phyloP scores from a whole-genome alignment of 1,140 invertebrate species.

The Sitobion miscanthi region DNA sequence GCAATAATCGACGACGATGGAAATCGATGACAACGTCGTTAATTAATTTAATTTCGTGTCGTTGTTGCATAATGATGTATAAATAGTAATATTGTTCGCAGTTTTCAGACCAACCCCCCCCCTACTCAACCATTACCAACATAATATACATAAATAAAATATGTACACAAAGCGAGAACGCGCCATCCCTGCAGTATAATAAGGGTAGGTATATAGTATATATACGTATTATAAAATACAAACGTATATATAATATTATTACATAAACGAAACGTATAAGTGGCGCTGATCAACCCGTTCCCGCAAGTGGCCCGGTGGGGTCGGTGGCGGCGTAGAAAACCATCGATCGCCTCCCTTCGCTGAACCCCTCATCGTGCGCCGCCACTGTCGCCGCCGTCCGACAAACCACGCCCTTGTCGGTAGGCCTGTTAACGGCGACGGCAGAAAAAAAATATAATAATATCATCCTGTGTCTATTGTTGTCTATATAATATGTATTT shows the following conservation, averaged over 20 bases:
- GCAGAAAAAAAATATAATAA: neutral
- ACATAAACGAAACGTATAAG: neutral
- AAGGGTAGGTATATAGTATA: neutral
- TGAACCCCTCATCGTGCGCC: neutral
- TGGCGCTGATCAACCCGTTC: neutral
- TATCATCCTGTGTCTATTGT: constrained; percentile 2
- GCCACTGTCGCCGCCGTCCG: neutral
- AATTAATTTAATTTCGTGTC: neutral
- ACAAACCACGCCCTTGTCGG: constrained; percentile 48
- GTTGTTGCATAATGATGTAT: neutral
- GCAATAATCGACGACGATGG: no score
- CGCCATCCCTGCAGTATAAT: neutral
- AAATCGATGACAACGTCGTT: neutral
- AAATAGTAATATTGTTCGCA: neutral
- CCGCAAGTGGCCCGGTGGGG: neutral
- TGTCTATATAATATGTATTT: neutral
- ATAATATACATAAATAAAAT: neutral
- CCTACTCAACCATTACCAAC: neutral
- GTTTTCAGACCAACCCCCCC: neutral
- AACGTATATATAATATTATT: neutral
- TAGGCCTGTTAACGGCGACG: constrained; percentile 1
- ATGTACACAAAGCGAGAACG: neutral
- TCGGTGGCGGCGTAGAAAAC: constrained; percentile 12
- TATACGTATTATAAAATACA: neutral
- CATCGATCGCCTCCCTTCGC: constrained; percentile 45